phyloP scores from a whole-genome alignment of 2,888 invertebrate genomes.

The Ormia ochracea region DNA sequence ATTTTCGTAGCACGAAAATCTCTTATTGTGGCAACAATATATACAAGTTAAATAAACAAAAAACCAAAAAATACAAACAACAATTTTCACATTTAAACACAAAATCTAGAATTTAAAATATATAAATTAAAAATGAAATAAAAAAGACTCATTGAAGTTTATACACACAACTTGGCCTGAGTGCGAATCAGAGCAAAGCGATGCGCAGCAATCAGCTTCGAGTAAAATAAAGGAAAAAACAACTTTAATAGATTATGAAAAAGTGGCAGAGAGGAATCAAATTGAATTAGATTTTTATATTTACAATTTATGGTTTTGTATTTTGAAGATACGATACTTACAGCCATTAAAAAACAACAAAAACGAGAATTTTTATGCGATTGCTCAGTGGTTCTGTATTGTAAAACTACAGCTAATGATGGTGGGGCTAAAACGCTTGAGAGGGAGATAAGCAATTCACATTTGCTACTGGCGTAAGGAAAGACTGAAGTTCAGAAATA shows the following conservation, averaged over 20 bases:
- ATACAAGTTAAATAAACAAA: conserved; percentile 34
- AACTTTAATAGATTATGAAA: not conserved
- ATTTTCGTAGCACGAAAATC: conserved; percentile 37
- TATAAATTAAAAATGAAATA: not conserved
- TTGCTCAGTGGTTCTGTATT: conserved; percentile 47
- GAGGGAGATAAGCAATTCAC: not conserved
- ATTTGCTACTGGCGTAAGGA: conserved; percentile 1
- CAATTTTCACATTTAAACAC: not conserved
- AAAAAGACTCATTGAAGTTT: conserved; percentile 67
- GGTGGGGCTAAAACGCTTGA: conserved; percentile 20
- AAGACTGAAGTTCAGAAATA: not conserved
- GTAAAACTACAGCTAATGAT: conserved; percentile 1
- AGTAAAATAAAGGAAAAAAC: not conserved
- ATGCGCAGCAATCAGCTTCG: conserved; percentile 49
- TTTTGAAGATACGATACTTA: conserved; percentile 20
- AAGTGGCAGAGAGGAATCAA: conserved; percentile 21
- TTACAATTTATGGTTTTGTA: conserved; percentile 4
- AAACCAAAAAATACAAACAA: conserved; percentile 4
- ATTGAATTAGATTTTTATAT: conserved; percentile 34
- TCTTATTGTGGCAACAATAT: conserved; percentile 27
- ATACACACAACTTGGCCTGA: conserved; percentile 67
- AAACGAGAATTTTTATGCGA: conserved; percentile 52
- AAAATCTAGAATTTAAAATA: conserved; percentile 36
- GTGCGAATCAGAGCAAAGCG: conserved; percentile 74
- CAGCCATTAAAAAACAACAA: conserved; percentile 24